Evolutionary conservation across 2,888 invertebrate species (phyloP), one percentile per base, ranked within the genome.

Genomic region (Chirona hameri): DNA sequence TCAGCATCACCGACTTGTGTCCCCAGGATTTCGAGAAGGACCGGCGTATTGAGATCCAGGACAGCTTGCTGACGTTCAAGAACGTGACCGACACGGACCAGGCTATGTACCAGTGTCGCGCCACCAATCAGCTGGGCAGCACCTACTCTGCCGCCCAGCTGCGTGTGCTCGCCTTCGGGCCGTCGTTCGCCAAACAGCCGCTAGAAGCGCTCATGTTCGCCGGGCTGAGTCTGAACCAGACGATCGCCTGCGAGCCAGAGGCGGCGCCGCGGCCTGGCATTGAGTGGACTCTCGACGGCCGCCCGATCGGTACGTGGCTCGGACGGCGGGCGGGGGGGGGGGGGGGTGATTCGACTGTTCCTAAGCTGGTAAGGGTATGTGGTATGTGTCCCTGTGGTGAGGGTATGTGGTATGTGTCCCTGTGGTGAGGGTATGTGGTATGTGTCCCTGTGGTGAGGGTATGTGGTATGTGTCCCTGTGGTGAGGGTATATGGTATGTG

Each of bases 101-200:
- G 82, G 98, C 95, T 55, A 97, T 98, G 96, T 98, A 95, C 88
- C 98, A 98, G 87, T 98, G 98, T 87, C 91, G 93, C 86, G 97
- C 97, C 0, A 92, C 91, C 83, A 98, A 98, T 90, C 94, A 94
- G 85, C 89, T 97, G 15, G 95, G 94, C 86, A 93, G 93, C 0
- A 92, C 91, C 82, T 97, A 93, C 88, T 95, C 97, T 0, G 94
- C 96, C 10, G 97, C 94, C 0, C 97, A 98, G 86, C 90, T 98
- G 46, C 90, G 97, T 86, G 95, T 98, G 48, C 90, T 98, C 82
- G 84, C 84, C 60, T 31, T 85, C 76, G 83, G 83, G 86, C 98
- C 98, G 14, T 93, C 95, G 0, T 98, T 98, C 87, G 93, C 93
- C 86, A 98, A 98, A 88, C 90, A 91, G 69, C 98, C 98, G 0